phyloP scores from a whole-genome alignment of 2,113 vertebrate genomes.

The Pseudorhombus dupliciocellatus region DNA sequence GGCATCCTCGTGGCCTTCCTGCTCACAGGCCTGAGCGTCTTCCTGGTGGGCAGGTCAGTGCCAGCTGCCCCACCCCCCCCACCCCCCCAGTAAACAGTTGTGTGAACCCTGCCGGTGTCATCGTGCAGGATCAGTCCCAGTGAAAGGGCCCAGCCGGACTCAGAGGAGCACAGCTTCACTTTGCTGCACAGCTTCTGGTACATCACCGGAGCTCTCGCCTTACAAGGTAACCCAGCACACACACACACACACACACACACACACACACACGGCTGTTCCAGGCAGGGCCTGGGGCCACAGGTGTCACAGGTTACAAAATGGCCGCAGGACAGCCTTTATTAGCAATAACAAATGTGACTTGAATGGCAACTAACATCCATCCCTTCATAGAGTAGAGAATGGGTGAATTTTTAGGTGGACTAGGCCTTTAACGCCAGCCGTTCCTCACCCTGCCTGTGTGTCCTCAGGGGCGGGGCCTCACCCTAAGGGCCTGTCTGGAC shows the following conservation, averaged over 20 bases:
- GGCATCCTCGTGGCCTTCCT: constrained; percentile 86
- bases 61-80: too few species aligned
- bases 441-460: neutral
- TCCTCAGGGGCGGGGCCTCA: constrained; percentile 85
- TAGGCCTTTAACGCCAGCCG: too few species aligned
- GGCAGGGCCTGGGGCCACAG: too few species aligned
- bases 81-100: neutral
- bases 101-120: neutral
- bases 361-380: too few species aligned
- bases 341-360: too few species aligned
- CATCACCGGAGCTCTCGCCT: constrained; percentile 84
- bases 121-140: constrained; percentile 86
- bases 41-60: constrained; percentile 85
- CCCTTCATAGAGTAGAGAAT: too few species aligned
- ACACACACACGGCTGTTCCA: neutral
- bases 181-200: constrained; percentile 91
- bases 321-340: too few species aligned
- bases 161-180: constrained; percentile 83
- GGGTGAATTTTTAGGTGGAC: too few species aligned
- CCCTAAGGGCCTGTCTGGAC: constrained; percentile 84
- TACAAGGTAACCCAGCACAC: constrained; percentile 83
- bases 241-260: neutral
- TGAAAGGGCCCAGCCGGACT: constrained; percentile 85
- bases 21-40: constrained; percentile 86
- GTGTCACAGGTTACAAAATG: too few species aligned